phyloP scores from a whole-genome alignment of 2,888 invertebrate genomes.

The Rutpela maculata region DNA sequence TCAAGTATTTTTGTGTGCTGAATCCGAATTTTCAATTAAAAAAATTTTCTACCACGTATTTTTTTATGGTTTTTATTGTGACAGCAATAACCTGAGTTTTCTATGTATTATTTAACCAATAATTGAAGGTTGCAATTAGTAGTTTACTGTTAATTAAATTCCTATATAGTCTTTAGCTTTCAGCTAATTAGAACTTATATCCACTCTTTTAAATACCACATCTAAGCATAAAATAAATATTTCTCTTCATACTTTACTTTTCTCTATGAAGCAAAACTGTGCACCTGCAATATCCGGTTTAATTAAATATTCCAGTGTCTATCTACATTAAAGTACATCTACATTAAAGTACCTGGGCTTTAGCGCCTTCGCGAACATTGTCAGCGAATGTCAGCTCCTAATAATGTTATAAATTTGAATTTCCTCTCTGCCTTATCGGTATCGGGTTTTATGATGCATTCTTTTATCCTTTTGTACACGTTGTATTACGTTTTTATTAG shows the following conservation, averaged over 20 bases:
- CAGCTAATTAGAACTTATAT: not conserved
- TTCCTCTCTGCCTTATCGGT: conserved; percentile 22
- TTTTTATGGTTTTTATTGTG: too few relatives aligned
- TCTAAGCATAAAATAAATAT: conserved; percentile 24
- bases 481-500: conserved; percentile 13
- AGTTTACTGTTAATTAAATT: not conserved
- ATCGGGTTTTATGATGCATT: not conserved
- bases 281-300: conserved; percentile 42
- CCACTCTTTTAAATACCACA: not conserved
- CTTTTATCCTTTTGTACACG: not conserved
- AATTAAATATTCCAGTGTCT: conserved; percentile 42
- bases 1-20: too few relatives aligned
- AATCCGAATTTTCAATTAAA: too few relatives aligned
- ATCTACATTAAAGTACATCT: conserved; percentile 37
- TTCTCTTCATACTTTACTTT: conserved; percentile 39
- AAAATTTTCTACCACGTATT: too few relatives aligned
- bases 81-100: too few relatives aligned
- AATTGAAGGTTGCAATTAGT: too few relatives aligned
- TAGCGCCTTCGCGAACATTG: conserved; percentile 37
- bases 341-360: conserved; percentile 33
- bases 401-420: conserved; percentile 43
- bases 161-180: not conserved
- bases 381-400: conserved; percentile 35
- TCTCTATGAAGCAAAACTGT: conserved; percentile 35
- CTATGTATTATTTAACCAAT: too few relatives aligned